phyloP scores from a whole-genome alignment of 2,113 vertebrate genomes.

The Macrotus californicus region DNA sequence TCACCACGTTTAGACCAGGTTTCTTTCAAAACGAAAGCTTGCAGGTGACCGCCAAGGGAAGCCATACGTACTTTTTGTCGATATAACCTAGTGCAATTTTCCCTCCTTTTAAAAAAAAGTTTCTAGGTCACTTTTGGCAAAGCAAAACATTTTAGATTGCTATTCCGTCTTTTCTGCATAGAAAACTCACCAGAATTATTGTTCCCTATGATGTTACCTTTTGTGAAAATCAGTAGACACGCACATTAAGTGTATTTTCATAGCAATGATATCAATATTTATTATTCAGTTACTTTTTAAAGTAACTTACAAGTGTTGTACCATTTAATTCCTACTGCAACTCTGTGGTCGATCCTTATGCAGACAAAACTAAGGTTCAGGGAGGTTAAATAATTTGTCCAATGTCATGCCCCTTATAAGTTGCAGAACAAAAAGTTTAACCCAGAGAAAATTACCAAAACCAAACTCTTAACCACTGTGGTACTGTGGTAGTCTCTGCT shows the following conservation, averaged over 20 bases:
- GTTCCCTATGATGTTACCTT: neutral
- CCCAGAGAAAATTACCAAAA: neutral
- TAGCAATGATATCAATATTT: neutral
- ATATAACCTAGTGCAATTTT: neutral
- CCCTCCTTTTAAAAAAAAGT: neutral
- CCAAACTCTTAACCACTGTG: neutral
- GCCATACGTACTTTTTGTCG: neutral
- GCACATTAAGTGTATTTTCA: neutral
- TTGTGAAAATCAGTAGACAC: neutral
- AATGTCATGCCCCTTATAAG: neutral
- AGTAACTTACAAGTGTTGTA: neutral
- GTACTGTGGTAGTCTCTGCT: neutral
- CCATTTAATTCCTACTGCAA: neutral
- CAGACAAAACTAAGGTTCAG: neutral
- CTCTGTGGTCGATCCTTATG: neutral
- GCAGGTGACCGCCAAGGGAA: neutral
- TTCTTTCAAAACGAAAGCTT: conserved; percentile 36
- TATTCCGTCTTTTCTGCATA: neutral
- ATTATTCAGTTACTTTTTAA: neutral
- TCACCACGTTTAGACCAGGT: conserved; percentile 36
- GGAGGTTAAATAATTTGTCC: neutral
- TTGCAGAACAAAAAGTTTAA: neutral
- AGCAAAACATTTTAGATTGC: neutral
- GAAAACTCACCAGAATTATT: neutral
- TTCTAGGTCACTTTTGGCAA: neutral